Evolutionary conservation across 2,113 vertebrate species (phyloP), one percentile per base, ranked within the genome.

Genomic region (Lasiurus cinereus): DNA sequence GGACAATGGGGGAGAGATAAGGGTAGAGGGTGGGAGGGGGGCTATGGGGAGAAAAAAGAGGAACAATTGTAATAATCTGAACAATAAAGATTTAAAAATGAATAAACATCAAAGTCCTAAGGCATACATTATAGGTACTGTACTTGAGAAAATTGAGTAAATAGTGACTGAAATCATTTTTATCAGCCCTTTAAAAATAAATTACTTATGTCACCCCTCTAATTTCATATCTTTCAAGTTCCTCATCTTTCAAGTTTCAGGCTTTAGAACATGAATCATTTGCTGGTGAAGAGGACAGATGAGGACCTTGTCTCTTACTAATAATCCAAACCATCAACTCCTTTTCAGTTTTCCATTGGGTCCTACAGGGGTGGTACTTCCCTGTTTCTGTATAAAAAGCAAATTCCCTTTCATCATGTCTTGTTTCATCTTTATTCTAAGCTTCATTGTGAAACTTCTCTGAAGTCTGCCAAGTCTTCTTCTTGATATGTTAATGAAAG

Each of bases 401-500:
- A 83, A 92, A 73, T 64, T 46, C 10, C 29, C 15, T 93, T 90
- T 95, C 8, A 78, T 67, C 7, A 7, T 36, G 54, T n/a, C 14
- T 33, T 54, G 6, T 66, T 95, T 90, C 46, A 93, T 56, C 72
- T 90, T 86, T 92, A 78, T 39, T 73, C 29, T 54, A 80, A 76
- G 12, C 4, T 39, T 62, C 33, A 70, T 59, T 79, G 5, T 85
- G 62, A 84, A 89, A 87, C 36, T 4, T 50, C 29, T 83, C 8
- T 76, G 74, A 90, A 82, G 11, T 50, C 90, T 8, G 5, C 16
- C 27, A 94, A 43, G 36, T 8, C 33, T 94, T 8, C 29, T 88
- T 48, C 39, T 59, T 85, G 24, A 46, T 64, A 46, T 67, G 24
- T n/a, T 83, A 90, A 95, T 95, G 64, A 73, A 39, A 88, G 2